These are phyloP conservation scores for Dinomys branickii DNA, from an alignment of 2,113 vertebrate genomes.

Conservation along the genomic window DNA sequence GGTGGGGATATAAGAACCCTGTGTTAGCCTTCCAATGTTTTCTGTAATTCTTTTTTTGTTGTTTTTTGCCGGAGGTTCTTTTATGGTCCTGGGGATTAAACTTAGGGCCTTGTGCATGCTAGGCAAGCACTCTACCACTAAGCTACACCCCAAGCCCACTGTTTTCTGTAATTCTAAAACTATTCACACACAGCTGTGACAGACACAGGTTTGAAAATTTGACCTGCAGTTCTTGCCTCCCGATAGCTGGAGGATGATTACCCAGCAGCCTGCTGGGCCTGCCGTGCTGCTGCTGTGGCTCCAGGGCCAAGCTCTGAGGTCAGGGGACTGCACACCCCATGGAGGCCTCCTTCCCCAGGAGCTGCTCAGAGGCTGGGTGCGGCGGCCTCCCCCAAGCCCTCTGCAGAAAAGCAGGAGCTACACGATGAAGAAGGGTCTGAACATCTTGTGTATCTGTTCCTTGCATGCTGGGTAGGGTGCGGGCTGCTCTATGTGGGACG, in stretches of 20 bases:
- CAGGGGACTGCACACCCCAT: background rate
- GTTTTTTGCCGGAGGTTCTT: no score
- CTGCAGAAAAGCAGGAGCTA: background rate
- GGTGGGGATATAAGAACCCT: background rate
- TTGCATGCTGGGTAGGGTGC: background rate
- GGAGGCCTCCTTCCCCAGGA: background rate
- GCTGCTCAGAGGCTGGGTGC: background rate
- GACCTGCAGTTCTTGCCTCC: background rate
- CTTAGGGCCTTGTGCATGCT: no score
- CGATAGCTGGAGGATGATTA: no score
- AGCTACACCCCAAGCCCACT: background rate
- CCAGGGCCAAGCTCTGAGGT: background rate
- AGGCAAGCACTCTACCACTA: no score
- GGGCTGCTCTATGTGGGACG: background rate
- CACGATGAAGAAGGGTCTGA: fast-evolving
- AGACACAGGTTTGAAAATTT: background rate
- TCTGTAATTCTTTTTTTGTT: background rate
- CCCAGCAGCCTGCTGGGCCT: background rate
- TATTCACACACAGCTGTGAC: background rate
- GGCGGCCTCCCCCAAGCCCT: background rate
- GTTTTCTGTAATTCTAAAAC: background rate
- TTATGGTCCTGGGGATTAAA: no score
- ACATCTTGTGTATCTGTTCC: background rate
- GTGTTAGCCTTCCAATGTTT: background rate
- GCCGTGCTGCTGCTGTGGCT: background rate